A percentile compares a stretch with the other conserved stretches of the same genome.
phyloP scores from a whole-genome alignment of 35 echinoderm and acorn worm genomes.

The Apostichopus japonicus region DNA sequence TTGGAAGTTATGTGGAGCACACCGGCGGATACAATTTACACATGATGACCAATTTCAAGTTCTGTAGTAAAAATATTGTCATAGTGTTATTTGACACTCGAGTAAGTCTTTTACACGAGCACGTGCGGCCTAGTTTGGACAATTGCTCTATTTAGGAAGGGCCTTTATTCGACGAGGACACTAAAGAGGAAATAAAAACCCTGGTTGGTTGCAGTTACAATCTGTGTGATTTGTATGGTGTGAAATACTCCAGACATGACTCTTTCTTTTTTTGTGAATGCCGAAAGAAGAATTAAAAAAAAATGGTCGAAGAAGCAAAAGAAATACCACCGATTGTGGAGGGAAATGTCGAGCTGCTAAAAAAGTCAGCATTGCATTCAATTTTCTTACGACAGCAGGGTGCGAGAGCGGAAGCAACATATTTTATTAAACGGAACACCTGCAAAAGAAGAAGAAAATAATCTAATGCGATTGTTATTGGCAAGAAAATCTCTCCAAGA shows the following conservation, averaged over 20 bases:
- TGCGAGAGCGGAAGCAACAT: not conserved
- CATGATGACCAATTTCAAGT: too few species aligned
- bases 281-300: too few species aligned
- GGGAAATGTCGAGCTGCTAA: too few species aligned
- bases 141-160: not conserved
- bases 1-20: not conserved
- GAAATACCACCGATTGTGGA: too few species aligned
- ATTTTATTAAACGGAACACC: not conserved
- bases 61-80: not conserved
- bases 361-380: too few species aligned
- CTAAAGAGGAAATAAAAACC: not conserved
- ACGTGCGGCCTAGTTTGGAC: not conserved
- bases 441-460: not conserved
- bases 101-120: not conserved
- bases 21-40: too few species aligned
- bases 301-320: too few species aligned
- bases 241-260: not conserved
- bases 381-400: not conserved
- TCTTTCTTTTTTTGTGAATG: too few species aligned
- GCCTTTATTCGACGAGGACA: not conserved
- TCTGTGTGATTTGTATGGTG: not conserved
- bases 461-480: too few species aligned
- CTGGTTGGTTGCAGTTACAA: not conserved
- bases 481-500: not conserved
- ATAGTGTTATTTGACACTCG: not conserved